A percentile compares a stretch with the other conserved stretches of the same genome.
phyloP scores from a whole-genome alignment of 1,140 invertebrate genomes.

The Drosophila ohnishii region DNA sequence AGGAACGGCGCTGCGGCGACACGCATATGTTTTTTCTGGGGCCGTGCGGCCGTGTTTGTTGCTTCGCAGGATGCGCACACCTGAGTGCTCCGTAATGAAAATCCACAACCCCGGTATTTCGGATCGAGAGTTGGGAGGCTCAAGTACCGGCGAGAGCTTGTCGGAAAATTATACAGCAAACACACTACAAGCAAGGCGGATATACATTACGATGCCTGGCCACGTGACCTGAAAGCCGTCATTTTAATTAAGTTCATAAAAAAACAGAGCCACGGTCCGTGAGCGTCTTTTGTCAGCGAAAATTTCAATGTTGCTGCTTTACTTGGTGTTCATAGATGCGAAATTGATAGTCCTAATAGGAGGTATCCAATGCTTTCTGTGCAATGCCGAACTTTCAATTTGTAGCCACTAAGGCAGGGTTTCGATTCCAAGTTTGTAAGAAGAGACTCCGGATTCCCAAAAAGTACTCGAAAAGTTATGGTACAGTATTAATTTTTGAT shows the following conservation, averaged over 20 bases:
- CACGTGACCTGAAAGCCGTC: constrained; percentile 75
- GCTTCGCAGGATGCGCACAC: constrained; percentile 66
- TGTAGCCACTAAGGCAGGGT: too few relatives aligned
- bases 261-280: constrained; percentile 64
- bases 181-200: constrained; percentile 63
- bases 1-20: constrained; percentile 68
- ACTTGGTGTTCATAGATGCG: constrained; percentile 15
- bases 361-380: not conserved
- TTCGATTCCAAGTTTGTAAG: not conserved
- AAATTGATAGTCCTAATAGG: constrained; percentile 3
- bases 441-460: not conserved
- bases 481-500: not conserved
- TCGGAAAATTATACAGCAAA: constrained; percentile 46
- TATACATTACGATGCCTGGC: constrained; percentile 78
- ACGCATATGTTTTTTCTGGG: constrained; percentile 78
- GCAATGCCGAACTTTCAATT: not conserved
- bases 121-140: constrained; percentile 41
- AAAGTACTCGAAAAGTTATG: not conserved
- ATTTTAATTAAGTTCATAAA: constrained; percentile 82
- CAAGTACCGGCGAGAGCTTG: constrained; percentile 40
- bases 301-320: constrained; percentile 32
- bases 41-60: constrained; percentile 62
- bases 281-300: constrained; percentile 72
- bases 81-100: constrained; percentile 74
- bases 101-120: constrained; percentile 35